Base-by-base conservation (phyloP, 2,888 invertebrate species). In the Strigamia maritima region DNA sequence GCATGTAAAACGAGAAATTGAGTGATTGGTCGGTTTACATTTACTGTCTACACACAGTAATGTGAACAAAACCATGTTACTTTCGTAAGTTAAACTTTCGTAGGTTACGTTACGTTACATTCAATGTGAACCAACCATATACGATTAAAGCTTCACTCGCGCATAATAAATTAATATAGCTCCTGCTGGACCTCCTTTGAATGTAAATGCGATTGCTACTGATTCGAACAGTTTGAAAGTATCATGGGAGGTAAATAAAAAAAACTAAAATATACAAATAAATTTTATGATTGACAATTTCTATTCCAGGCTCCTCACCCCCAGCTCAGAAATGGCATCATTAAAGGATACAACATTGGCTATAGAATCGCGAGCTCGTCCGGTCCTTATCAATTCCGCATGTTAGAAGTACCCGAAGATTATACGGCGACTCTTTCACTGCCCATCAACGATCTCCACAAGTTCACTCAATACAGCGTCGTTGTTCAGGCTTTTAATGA, bases 401-500 rank as follows among this genome's bases (percentile, higher is more conserved):
- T 35, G 22, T n/a, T 76, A 10, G 76, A 76, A 38, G 76, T 76
- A 8, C 31, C 76, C n/a, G 74, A 74, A 74, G 74, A 74, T 74
- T 74, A 74, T 22, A 74, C 74, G n/a, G 74, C 26, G 3, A 38
- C 24, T 16, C 38, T 76, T 6, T 35, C 38, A 4, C 38, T 35
- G 22, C 35, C 31, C 12, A 22, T 76, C 24, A 16, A 14, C 16
- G 76, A 76, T 38, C 38, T 76, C 12, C 38, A 35, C 22, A 28
- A 35, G 81, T 85, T 85, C 81, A 86, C 86, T 3, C 83, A 84
- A 77, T 86, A 86, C 81, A 81, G 83, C 1, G 82, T 86, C 0
- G 84, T 85, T 78, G 84, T 86, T 8, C 85, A 85, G 80, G 85
- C 86, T 14, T 85, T 83, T 80, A 86, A 86, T 80, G 81, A 81